Conservation (phyloP, 2,888 invertebrate genomes). For the Ennomos quercinarius region DNA sequence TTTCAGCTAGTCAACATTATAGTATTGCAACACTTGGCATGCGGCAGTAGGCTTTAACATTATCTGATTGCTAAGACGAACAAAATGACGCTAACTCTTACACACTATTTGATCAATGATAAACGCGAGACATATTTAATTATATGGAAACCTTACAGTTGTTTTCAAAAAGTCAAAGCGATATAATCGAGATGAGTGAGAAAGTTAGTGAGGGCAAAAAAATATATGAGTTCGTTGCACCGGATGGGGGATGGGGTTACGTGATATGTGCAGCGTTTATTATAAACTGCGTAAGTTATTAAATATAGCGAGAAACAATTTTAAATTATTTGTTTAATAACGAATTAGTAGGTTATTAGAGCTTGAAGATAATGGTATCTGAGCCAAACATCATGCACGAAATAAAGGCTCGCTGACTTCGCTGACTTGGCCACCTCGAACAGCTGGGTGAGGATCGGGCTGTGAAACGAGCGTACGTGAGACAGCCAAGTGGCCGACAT, state of each 20-base stretch:
- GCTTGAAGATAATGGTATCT: too few species aligned
- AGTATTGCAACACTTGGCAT: conserved; percentile 15
- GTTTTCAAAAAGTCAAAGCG: conserved; percentile 13
- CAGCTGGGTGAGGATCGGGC: too few species aligned
- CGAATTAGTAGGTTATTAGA: too few species aligned
- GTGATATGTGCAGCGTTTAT: conserved; percentile 86
- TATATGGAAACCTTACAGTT: conserved; percentile 17
- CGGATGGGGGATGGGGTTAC: conserved; percentile 90
- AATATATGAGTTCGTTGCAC: conserved; percentile 67
- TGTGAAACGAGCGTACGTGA: too few species aligned
- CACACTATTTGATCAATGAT: conserved; percentile 34
- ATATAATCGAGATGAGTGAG: conserved; percentile 15
- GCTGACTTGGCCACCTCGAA: too few species aligned
- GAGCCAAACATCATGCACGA: too few species aligned
- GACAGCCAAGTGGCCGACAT: too few species aligned
- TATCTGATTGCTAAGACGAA: conserved; percentile 31
- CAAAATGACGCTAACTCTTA: conserved; percentile 24
- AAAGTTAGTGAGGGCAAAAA: conserved; percentile 40
- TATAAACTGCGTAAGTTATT: conserved; percentile 85
- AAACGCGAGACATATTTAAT: conserved; percentile 8
- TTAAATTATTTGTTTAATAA: too few species aligned
- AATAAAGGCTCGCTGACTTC: too few species aligned
- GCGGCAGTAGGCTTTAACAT: conserved; percentile 23
- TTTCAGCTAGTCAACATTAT: too few species aligned
- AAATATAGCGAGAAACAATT: too few species aligned